Percentiles rank a stretch among this genome's conserved stretches.
Evolutionary conservation across 53 echinoderm and acorn worm species (phyloP).

Genomic region (Crossaster papposus): DNA sequence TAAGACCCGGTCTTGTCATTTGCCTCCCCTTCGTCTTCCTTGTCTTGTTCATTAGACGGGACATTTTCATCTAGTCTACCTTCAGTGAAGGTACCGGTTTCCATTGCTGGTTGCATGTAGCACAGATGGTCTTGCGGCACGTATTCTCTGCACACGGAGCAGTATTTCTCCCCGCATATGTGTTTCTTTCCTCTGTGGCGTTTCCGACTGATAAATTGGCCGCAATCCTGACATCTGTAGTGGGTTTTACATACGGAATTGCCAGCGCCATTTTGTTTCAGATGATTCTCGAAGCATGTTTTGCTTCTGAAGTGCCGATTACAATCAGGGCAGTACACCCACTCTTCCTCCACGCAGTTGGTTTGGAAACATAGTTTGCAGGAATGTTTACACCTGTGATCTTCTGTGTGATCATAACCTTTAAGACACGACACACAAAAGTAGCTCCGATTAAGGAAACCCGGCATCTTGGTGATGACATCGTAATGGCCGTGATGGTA

Average conservation of each 20-base stretch:
- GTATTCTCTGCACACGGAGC: slow-evolving; percentile 51
- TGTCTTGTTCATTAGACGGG: too few relatives aligned
- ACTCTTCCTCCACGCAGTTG: slow-evolving; percentile 42
- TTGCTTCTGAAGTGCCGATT: slow-evolving; percentile 69
- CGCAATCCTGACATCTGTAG: slow-evolving; percentile 36
- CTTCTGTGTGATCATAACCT: slow-evolving; percentile 47
- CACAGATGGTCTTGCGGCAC: slow-evolving; percentile 51
- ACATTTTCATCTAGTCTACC: too few relatives aligned
- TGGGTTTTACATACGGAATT: slow-evolving; percentile 20
- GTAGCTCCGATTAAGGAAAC: slow-evolving; percentile 45
- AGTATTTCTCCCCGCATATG: slow-evolving; percentile 46
- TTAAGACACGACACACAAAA: slow-evolving; percentile 61
- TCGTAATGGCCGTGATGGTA: slow-evolving; percentile 56
- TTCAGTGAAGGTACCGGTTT: too few relatives aligned
- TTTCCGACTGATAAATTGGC: slow-evolving; percentile 31
- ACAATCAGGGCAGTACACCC: slow-evolving; percentile 58
- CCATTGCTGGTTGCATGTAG: slow-evolving; percentile 25
- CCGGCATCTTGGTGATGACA: slow-evolving; percentile 59
- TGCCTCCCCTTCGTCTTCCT: too few relatives aligned
- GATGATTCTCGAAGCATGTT: slow-evolving; percentile 62
- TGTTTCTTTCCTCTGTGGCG: slow-evolving; percentile 8
- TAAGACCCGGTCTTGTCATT: neutral
- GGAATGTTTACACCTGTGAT: slow-evolving; percentile 51
- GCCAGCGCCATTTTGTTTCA: neutral
- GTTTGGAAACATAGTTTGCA: slow-evolving; percentile 46